Base-by-base conservation (phyloP, 2,888 invertebrate genomes). In the Hemaris fuciformis region DNA sequence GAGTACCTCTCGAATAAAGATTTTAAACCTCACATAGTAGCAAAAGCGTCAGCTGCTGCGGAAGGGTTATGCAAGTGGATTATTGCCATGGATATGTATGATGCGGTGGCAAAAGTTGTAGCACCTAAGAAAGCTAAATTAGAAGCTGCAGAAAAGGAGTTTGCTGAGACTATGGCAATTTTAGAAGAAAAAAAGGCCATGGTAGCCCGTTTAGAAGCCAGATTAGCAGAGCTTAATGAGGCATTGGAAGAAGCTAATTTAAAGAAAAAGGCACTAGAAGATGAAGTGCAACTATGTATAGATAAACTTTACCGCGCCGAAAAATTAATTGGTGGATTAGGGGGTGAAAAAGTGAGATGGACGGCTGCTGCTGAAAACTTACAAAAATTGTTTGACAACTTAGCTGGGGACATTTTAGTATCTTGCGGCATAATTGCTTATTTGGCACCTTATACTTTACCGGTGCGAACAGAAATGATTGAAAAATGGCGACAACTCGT, bases 61-160 rank as follows among this genome's bases (percentile, higher is more conserved):
- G 98, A 99, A 90, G 98, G 98, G 59, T 91, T 97, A 43, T 98
- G 97, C 82, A 96, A 97, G 81, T 98, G 98, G 98, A 96, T 98
- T 59, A 94, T 96, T 68, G 98, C 98, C 0, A 96, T 98, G 95
- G 97, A 98, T 77, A 95, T 96, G 87, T 98, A 98, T 80, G 97
- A 98, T 80, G 94, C 94, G 56, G 96, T 97, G 1, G 96, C 96
- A 56, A 97, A 96, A 88, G 94, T 95, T 48, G 96, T 97, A 8
- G 97, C 96, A 8, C 98, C 98, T 0, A 98, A 98, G 86, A 97
- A 97, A 81, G 96, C 95, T 7, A 96, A 97, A 82, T 88, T 98
- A 62, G 94, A 94, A 65, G 94, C 94, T 59, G 97, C 98, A 0
- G 98, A 99, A 88, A 94, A 93, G 71, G 96, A 97, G 77, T 96